Evolutionary conservation across 2,888 invertebrate genomes (phyloP), one percentile per base, ranked within the genome.

Genomic region (Cheilosia urbana): DNA sequence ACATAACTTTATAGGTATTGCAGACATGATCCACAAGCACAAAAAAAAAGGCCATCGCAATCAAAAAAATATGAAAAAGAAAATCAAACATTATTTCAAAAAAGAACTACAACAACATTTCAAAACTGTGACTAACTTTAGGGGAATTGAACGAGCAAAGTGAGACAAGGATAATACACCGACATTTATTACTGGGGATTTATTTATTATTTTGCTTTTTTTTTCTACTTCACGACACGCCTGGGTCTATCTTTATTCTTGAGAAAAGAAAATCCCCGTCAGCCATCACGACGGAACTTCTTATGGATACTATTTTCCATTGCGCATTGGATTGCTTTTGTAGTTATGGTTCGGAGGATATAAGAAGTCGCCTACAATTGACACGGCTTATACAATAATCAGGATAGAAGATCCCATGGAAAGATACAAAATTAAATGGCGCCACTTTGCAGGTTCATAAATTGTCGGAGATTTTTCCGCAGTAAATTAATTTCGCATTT

Each of bases 401-500:
- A 71, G 47, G 45, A 60, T 58, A 55, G 62, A 62, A 45, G 34
- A 77, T 63, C 55, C 63, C n/a, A 19, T 34, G 21, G 47, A 55
- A 58, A 55, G 37, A 78, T 63, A 78, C 71, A 63, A 71, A 55
- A 69, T 71, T 78, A 78, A 63, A 78, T 78, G 69, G 53, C 37
- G 78, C 49, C 78, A 78, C 55, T 78, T 69, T 69, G 53, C 77
- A 68, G 62, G 69, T 62, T 71, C 69, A 69, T 69, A 77, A 71
- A 78, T 69, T 71, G 47, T 45, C 45, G 45, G 57, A 63, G 55
- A 62, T 62, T 55, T 75, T 57, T 24, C 24, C 45, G 6, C 45
- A 53, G 49, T 68, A 58, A 68, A 68, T 68, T 76, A 60, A 27
- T 76, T 62, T 27, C 45, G 42, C 37, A 49, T 55, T 30, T 34